Evolutionary conservation across 2,888 invertebrate genomes (phyloP).

Genomic region (Resseliella maxima): DNA sequence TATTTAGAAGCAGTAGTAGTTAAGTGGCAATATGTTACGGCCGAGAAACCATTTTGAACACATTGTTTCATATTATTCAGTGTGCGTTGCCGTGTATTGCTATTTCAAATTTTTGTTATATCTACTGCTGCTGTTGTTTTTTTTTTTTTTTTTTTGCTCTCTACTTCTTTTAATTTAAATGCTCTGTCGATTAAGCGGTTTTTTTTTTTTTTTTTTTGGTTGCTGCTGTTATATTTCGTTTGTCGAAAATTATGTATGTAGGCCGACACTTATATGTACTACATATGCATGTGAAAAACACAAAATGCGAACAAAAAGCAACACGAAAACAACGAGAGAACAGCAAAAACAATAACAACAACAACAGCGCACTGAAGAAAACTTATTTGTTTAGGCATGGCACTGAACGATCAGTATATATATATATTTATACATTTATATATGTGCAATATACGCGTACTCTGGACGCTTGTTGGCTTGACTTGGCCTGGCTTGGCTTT

Average conservation of each 20-base stretch:
- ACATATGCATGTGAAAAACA: neutral
- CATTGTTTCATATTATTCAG: constrained; percentile 23
- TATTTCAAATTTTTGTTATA: constrained; percentile 29
- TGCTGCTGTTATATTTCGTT: neutral
- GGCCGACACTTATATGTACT: constrained; percentile 34
- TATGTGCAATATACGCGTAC: neutral
- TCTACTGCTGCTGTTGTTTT: no score
- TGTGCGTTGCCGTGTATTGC: constrained; percentile 38
- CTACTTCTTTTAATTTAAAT: constrained; percentile 35
- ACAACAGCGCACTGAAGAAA: neutral
- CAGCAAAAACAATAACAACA: neutral
- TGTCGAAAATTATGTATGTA: constrained; percentile 48
- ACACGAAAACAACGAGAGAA: neutral
- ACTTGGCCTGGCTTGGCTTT: neutral
- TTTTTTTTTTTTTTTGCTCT: no score
- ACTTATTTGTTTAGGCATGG: constrained; percentile 38
- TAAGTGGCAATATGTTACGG: constrained; percentile 28
- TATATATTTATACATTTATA: neutral
- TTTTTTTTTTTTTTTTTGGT: neutral
- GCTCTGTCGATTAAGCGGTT: constrained; percentile 39
- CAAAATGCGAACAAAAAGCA: neutral
- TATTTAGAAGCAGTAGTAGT: constrained; percentile 46
- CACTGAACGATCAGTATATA: constrained; percentile 34
- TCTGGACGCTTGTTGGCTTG: neutral
- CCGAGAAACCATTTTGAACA: constrained; percentile 34